Evolutionary conservation across 2,888 invertebrate species (phyloP).

Genomic region (Dynastes hyllus): DNA sequence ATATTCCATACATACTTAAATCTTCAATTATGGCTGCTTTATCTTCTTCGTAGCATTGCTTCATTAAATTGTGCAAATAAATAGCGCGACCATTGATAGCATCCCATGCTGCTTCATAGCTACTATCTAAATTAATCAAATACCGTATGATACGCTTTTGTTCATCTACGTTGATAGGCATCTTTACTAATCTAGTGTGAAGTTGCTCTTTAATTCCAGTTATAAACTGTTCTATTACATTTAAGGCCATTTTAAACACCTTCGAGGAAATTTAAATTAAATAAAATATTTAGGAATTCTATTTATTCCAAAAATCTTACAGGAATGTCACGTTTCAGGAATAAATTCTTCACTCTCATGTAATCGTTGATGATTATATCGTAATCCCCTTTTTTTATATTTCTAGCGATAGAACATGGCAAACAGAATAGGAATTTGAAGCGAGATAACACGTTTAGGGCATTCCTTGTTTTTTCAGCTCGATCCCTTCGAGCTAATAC

Average conservation of each 20-base stretch:
- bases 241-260: conserved; percentile 90
- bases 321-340: conserved; percentile 93
- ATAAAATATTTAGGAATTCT: conserved; percentile 11
- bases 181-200: conserved; percentile 87
- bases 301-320: conserved; percentile 67
- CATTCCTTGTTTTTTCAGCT: conserved; percentile 96
- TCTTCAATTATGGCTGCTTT: conserved; percentile 70
- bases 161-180: conserved; percentile 94
- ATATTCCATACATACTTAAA: conserved; percentile 16
- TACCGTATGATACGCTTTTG: conserved; percentile 95
- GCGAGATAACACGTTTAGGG: conserved; percentile 91
- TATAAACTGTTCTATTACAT: conserved; percentile 93
- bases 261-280: conserved; percentile 64
- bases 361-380: conserved; percentile 99
- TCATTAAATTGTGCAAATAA: conserved; percentile 82
- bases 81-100: conserved; percentile 90
- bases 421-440: conserved; percentile 97
- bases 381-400: conserved; percentile 95
- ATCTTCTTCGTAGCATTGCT: conserved; percentile 79
- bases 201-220: conserved; percentile 86
- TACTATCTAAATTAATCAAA: conserved; percentile 83
- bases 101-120: conserved; percentile 97
- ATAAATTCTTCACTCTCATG: conserved; percentile 94
- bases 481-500: conserved; percentile 93
- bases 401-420: conserved; percentile 94